Percentiles rank a stretch among this genome's conserved stretches.
Evolutionary conservation across 2,888 invertebrate species (phyloP).

Genomic region (Brenthis ino): DNA sequence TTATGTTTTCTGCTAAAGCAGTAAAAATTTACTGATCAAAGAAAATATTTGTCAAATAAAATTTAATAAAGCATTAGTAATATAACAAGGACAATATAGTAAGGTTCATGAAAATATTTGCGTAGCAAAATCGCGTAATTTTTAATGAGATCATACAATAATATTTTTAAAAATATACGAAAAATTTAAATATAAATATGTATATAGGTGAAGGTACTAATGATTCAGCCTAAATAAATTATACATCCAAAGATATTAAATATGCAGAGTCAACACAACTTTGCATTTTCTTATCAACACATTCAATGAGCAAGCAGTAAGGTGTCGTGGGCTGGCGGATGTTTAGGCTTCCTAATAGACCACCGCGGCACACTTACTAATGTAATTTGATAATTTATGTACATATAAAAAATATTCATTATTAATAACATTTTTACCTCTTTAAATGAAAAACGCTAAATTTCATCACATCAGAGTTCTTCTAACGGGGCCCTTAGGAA

Average conservation of each 20-base stretch:
- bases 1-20: too few species aligned
- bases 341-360: conserved; percentile 22
- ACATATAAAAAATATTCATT: not conserved
- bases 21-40: too few species aligned
- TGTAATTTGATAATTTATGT: conserved; percentile 21
- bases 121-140: not conserved
- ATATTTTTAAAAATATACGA: not conserved
- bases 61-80: too few species aligned
- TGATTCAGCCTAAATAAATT: not conserved
- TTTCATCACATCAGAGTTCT: too few species aligned
- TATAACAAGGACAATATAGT: too few species aligned
- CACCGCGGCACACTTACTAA: conserved; percentile 20
- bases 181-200: not conserved
- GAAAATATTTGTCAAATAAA: too few species aligned
- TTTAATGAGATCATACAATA: not conserved
- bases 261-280: conserved; percentile 2
- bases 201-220: not conserved
- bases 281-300: conserved; percentile 23
- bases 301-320: conserved; percentile 19
- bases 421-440: too few species aligned
- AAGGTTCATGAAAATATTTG: too few species aligned
- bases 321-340: conserved; percentile 22
- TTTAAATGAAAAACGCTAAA: too few species aligned
- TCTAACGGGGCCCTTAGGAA: too few species aligned
- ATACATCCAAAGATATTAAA: not conserved